Conservation (phyloP, 2,888 invertebrate species). For the Ommatoiulus sabulosus region DNA sequence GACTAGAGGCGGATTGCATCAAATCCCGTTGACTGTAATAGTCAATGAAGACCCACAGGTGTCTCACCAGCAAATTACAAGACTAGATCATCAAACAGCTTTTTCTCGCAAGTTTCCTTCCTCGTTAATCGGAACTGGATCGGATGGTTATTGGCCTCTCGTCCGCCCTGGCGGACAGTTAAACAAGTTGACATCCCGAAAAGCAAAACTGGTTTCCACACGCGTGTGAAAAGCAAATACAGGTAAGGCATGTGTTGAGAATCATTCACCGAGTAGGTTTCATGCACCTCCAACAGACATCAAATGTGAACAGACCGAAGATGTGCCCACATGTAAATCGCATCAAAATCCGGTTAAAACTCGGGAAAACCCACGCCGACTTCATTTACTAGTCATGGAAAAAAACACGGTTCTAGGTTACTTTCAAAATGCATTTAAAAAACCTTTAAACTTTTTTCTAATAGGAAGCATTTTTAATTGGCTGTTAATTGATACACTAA, state of each 20-base stretch:
- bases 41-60: not conserved
- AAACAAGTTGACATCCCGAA: not conserved
- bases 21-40: no score
- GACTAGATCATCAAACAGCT: not conserved
- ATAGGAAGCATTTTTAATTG: no score
- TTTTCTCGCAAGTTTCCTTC: not conserved
- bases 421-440: no score
- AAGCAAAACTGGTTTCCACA: not conserved
- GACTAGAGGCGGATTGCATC: no score
- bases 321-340: not conserved
- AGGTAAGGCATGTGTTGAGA: not conserved
- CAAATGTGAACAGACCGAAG: not conserved
- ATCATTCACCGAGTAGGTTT: not conserved
- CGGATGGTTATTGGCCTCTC: conserved; percentile 22
- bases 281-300: not conserved
- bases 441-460: no score
- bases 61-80: not conserved
- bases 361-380: not conserved
- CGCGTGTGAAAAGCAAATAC: not conserved
- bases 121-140: not conserved
- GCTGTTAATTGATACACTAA: no score
- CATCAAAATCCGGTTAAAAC: not conserved
- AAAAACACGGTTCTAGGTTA: not conserved
- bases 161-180: conserved; percentile 14
- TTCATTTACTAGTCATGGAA: not conserved